Conservation (phyloP, 1,140 invertebrate species). For the Myzus persicae region DNA sequence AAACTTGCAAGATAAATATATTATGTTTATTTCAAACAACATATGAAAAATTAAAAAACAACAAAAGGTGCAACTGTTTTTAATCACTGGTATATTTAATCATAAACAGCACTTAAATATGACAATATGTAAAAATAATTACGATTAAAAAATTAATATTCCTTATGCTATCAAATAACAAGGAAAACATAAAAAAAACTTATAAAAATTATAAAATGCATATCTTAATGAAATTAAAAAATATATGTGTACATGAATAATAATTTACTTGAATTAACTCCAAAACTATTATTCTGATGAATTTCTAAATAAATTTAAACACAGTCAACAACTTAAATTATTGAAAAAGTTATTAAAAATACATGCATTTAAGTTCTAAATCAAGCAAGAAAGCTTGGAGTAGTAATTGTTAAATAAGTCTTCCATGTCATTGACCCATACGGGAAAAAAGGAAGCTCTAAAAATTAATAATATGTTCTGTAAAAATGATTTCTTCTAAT, state of each 20-base stretch:
- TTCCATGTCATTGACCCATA: no score
- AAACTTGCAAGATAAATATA: no score
- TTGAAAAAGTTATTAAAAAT: no score
- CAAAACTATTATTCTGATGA: neutral
- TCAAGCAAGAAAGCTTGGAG: no score
- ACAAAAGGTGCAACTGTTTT: neutral
- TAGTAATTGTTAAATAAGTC: no score
- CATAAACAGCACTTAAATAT: no score
- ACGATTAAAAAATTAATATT: neutral
- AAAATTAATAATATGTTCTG: no score
- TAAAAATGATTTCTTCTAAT: no score
- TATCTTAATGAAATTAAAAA: neutral
- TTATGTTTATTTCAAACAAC: neutral
- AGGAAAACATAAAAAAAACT: neutral
- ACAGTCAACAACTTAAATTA: neutral
- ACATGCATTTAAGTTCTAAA: no score
- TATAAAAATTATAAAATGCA: neutral
- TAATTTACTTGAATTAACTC: neutral
- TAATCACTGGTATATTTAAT: neutral
- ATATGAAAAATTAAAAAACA: neutral
- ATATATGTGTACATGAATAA: neutral
- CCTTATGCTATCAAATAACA: neutral
- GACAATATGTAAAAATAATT: neutral
- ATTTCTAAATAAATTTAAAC: neutral
- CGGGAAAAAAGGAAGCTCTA: no score